Percentiles rank a stretch among this genome's conserved stretches.
phyloP scores from a whole-genome alignment of 2,797 vertebrate genomes.

The Halcyon smyrnensis region DNA sequence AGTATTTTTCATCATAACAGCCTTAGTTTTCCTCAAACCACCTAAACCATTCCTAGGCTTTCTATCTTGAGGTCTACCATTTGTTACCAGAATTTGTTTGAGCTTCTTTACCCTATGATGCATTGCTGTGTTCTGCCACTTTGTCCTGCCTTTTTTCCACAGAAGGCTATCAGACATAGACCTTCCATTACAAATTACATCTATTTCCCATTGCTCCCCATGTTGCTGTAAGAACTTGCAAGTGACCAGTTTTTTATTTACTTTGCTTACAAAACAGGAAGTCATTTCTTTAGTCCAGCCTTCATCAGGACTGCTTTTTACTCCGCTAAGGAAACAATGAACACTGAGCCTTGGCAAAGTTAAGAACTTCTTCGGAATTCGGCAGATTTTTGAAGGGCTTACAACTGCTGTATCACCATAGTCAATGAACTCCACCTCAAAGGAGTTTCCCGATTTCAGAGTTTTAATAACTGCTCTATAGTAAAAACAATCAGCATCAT shows the following conservation, averaged over 20 bases:
- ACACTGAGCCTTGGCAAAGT: constrained; percentile 81
- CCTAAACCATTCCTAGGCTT: not conserved
- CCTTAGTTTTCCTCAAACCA: not conserved
- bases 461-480: constrained; percentile 84
- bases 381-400: constrained; percentile 75
- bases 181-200: constrained; percentile 69
- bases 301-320: constrained; percentile 37
- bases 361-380: constrained; percentile 77
- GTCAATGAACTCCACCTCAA: constrained; percentile 88
- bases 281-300: constrained; percentile 42
- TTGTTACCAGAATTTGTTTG: not conserved
- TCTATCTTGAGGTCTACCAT: not conserved
- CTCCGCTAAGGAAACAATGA: constrained; percentile 79
- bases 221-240: constrained; percentile 82
- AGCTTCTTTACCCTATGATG: not conserved
- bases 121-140: not conserved
- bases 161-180: constrained; percentile 58
- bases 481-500: constrained; percentile 77
- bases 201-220: constrained; percentile 82
- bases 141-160: not conserved
- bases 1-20: not conserved
- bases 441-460: constrained; percentile 24
- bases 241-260: constrained; percentile 75
- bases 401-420: constrained; percentile 85
- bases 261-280: constrained; percentile 72